phyloP scores from a whole-genome alignment of 2,888 invertebrate genomes.

The Dascillus cervinus region DNA sequence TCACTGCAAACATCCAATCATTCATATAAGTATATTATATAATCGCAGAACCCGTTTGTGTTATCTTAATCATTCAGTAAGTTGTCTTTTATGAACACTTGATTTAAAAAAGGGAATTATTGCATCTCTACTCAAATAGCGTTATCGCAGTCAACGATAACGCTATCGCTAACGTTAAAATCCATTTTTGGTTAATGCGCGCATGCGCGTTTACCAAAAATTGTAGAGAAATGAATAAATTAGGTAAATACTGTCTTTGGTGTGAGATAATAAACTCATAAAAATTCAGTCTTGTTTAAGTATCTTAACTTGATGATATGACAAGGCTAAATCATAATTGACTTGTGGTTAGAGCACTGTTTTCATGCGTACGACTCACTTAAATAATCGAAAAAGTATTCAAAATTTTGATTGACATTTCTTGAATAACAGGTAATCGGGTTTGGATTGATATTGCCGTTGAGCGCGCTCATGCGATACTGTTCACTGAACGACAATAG shows the following conservation, averaged over 20 bases:
- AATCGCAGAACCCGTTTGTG: no score
- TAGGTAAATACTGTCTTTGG: no score
- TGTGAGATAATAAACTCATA: conserved; percentile 2
- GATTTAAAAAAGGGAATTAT: no score
- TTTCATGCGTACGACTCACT: conserved; percentile 58
- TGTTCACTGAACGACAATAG: conserved; percentile 66
- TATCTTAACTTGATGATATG: conserved; percentile 7
- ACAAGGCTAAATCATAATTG: conserved; percentile 15
- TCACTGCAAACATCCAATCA: conserved; percentile 38
- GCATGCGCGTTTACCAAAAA: no score
- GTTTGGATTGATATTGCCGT: conserved; percentile 37
- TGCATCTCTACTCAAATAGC: no score
- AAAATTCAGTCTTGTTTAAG: conserved; percentile 11
- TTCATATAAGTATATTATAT: conserved; percentile 9
- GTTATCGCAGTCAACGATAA: no score
- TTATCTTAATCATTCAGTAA: no score
- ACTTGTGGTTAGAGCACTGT: conserved; percentile 11
- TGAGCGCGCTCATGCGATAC: conserved; percentile 46
- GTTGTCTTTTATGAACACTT: no score
- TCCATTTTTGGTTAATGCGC: no score
- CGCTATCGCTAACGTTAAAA: no score
- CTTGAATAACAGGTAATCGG: conserved; percentile 34
- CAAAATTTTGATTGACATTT: conserved; percentile 50
- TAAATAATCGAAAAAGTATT: conserved; percentile 56
- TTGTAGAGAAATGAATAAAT: no score